Conservation (phyloP, 2,113 vertebrate species). For the Lutjanus erythropterus region DNA sequence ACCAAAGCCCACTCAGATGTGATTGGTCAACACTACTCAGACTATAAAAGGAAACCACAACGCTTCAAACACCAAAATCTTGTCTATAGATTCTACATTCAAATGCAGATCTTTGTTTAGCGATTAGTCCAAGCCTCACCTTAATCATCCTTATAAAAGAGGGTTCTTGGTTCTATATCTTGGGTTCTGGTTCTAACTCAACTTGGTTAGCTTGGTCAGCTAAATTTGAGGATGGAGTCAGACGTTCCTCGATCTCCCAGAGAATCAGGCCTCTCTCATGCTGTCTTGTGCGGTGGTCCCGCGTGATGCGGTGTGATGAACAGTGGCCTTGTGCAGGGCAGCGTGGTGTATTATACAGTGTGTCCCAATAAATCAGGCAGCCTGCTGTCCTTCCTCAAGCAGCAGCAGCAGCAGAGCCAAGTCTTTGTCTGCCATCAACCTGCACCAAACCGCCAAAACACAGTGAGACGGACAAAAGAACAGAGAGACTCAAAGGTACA, state of each 20-base stretch:
- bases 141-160: too few relatives aligned
- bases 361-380: slow-evolving; percentile 64
- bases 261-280: neutral
- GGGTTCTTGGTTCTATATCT: too few relatives aligned
- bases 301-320: slow-evolving; percentile 43
- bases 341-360: slow-evolving; percentile 43
- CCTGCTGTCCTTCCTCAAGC: slow-evolving; percentile 55
- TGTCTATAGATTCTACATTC: too few relatives aligned
- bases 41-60: too few relatives aligned
- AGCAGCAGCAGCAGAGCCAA: slow-evolving; percentile 53
- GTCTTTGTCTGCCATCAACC: slow-evolving; percentile 55
- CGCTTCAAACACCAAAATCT: too few relatives aligned
- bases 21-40: too few relatives aligned
- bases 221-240: neutral
- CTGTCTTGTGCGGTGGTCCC: neutral
- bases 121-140: too few relatives aligned
- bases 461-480: slow-evolving; percentile 21
- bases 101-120: too few relatives aligned
- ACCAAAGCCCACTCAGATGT: too few relatives aligned
- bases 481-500: slow-evolving; percentile 27
- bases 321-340: slow-evolving; percentile 49
- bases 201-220: neutral
- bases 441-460: slow-evolving; percentile 41
- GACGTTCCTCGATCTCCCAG: slow-evolving; percentile 3
- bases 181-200: too few relatives aligned